Conservation (phyloP, 2,888 invertebrate genomes). For the Halocaridina rubra region DNA sequence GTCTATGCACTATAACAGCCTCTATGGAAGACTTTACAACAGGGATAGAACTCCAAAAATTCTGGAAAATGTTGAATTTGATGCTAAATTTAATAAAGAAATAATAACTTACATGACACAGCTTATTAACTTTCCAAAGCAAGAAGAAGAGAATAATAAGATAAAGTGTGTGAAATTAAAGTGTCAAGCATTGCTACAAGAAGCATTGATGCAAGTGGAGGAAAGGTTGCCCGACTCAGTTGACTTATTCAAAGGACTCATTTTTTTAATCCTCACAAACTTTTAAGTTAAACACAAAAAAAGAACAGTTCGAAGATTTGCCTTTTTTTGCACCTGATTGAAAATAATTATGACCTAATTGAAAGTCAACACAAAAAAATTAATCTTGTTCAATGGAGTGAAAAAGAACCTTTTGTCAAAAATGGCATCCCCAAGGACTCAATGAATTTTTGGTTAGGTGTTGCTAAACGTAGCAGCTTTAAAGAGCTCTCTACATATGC, state of each 20-base stretch:
- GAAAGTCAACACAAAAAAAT: not conserved
- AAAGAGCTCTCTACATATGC: not conserved
- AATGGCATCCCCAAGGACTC: not conserved
- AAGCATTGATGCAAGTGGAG: not conserved
- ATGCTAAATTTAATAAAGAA: not conserved
- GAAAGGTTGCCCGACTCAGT: not conserved
- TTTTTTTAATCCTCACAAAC: not conserved
- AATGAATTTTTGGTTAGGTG: not conserved
- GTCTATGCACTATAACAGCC: no score
- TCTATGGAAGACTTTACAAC: not conserved
- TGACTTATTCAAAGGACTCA: not conserved
- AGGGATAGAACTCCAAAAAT: not conserved
- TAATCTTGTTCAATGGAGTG: not conserved
- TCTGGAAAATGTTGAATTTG: not conserved
- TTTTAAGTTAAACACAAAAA: not conserved
- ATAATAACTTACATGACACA: not conserved
- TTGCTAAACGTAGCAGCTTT: not conserved
- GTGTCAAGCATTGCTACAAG: not conserved
- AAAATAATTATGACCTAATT: not conserved
- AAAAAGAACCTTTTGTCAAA: not conserved
- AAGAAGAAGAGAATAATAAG: not conserved
- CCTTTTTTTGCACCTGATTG: not conserved
- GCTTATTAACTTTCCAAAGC: not conserved
- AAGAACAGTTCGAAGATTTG: not conserved
- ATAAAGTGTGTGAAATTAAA: not conserved